Evolutionary conservation across 37 sponge, comb jelly and placozoan species (phyloP).

Genomic region (Axinella damicornis): DNA sequence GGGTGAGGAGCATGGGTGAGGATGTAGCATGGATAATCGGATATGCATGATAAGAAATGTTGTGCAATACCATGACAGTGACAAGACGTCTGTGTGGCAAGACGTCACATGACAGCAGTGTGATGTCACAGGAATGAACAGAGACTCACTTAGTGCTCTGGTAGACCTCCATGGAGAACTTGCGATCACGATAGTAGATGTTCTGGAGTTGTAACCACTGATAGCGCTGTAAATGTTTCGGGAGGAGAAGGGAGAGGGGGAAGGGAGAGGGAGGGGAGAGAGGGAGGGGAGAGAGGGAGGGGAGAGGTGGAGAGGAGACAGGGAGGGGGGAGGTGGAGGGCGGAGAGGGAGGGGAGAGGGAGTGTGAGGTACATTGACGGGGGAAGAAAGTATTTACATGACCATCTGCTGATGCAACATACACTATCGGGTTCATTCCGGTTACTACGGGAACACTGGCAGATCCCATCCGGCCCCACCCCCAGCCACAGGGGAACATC

Average conservation of each 20-base stretch:
- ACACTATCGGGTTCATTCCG: conserved; percentile 31
- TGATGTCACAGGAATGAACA: background rate
- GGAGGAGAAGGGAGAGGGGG: background rate
- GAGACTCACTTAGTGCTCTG: conserved; percentile 35
- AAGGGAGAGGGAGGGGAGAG: background rate
- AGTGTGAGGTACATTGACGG: background rate
- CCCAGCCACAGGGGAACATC: conserved; percentile 58
- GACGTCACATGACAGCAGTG: too few relatives aligned
- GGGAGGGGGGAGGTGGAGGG: background rate
- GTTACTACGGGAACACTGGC: conserved; percentile 31
- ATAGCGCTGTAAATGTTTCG: conserved; percentile 59
- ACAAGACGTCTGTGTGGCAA: too few relatives aligned
- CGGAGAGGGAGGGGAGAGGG: background rate
- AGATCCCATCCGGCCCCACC: conserved; percentile 62
- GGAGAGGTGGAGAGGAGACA: background rate
- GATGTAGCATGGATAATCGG: background rate
- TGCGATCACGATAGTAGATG: conserved; percentile 79
- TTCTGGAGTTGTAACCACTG: conserved; percentile 85
- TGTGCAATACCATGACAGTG: too few relatives aligned
- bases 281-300: background rate
- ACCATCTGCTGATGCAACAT: conserved; percentile 16
- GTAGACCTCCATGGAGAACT: conserved; percentile 88
- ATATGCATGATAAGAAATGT: too few relatives aligned
- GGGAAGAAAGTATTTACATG: background rate
- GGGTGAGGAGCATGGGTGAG: background rate